Percentiles rank a stretch among this genome's conserved stretches.
Conservation (phyloP, 30 jellyfish, hydroid and myxozoan species). For the Aurelia aurita region DNA sequence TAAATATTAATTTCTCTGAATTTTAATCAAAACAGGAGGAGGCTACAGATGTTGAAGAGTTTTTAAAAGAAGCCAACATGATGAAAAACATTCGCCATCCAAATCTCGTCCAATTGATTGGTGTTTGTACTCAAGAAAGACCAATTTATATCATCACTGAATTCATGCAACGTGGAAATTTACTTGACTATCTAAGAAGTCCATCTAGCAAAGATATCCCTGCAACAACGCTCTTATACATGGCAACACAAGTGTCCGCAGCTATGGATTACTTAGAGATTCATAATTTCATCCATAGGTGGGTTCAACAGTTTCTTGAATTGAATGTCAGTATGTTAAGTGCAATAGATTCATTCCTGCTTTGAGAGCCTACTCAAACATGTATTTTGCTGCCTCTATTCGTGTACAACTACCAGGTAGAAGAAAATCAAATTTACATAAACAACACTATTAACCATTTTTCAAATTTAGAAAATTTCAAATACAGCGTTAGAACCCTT, state of each 20-base stretch:
- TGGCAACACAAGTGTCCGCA: constrained; percentile 99
- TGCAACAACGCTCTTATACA: constrained; percentile 94
- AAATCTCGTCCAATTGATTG: constrained; percentile 87
- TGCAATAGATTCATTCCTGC: no score
- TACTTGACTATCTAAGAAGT: constrained; percentile 89
- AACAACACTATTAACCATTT: no score
- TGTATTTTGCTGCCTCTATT: no score
- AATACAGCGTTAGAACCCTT: no score
- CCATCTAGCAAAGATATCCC: constrained; percentile 91
- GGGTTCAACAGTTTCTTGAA: background rate
- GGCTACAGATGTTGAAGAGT: constrained; percentile 92
- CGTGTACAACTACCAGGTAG: no score
- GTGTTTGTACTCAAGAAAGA: constrained; percentile 94
- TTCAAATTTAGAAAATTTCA: no score
- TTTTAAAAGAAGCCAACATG: constrained; percentile 93
- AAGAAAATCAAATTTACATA: no score
- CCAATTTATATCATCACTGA: constrained; percentile 96
- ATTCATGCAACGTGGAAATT: constrained; percentile 94
- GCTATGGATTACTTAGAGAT: constrained; percentile 93
- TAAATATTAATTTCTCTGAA: background rate
- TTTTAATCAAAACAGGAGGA: constrained; percentile 69
- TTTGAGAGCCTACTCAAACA: no score
- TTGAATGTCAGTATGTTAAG: no score
- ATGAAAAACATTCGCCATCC: constrained; percentile 93
- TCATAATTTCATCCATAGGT: constrained; percentile 89